phyloP scores from a whole-genome alignment of 2,888 invertebrate genomes.

The Podotricha telesiphe region DNA sequence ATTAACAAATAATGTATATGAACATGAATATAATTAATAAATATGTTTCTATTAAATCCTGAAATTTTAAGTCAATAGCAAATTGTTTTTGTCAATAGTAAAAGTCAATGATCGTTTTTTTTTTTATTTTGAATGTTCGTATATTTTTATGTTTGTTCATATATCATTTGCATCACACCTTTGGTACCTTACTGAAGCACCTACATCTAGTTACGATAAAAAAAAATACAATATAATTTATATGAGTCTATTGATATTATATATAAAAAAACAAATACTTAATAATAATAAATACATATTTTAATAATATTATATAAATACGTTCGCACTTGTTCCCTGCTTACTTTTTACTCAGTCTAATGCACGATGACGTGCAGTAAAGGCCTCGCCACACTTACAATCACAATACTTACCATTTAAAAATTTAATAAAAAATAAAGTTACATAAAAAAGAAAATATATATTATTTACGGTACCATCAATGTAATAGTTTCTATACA shows the following conservation, averaged over 20 bases:
- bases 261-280: neutral
- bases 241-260: neutral
- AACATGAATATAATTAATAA: neutral
- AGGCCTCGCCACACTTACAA: slow-evolving; percentile 29
- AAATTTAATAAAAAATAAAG: neutral
- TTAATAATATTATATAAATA: slow-evolving; percentile 7
- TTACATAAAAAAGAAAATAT: neutral
- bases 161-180: neutral
- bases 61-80: too few species aligned
- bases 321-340: slow-evolving; percentile 29
- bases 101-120: too few species aligned
- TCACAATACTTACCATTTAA: slow-evolving; percentile 16
- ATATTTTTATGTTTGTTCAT: neutral
- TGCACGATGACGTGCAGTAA: slow-evolving; percentile 19
- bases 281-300: slow-evolving; percentile 1
- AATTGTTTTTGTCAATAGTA: too few species aligned
- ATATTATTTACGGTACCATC: neutral
- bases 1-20: too few species aligned
- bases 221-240: neutral
- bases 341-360: slow-evolving; percentile 32
- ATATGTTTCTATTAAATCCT: neutral
- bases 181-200: neutral
- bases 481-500: slow-evolving; percentile 4
- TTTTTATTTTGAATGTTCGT: neutral
- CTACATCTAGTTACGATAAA: neutral